Percentiles rank a stretch among this genome's conserved stretches.
Conservation (phyloP, 2,888 invertebrate genomes). For the Drosophila formosana region DNA sequence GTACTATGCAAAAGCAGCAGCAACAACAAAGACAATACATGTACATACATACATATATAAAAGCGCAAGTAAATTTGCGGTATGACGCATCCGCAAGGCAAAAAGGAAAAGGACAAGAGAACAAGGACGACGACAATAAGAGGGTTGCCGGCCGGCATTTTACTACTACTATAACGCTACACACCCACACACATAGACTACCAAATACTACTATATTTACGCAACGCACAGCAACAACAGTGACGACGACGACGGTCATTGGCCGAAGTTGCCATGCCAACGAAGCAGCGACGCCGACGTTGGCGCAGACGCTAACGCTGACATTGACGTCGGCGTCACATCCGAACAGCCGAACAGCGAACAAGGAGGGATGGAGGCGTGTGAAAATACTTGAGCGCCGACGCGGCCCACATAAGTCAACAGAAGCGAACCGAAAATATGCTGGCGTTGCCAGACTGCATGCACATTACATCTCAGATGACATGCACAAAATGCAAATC, state of each 20-base stretch:
- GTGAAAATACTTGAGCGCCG: slow-evolving; percentile 70
- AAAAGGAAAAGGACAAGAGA: slow-evolving; percentile 43
- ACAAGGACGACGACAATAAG: slow-evolving; percentile 56
- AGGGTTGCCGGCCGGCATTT: slow-evolving; percentile 70
- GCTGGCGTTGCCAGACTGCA: slow-evolving; percentile 60
- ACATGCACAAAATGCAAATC: slow-evolving; percentile 48
- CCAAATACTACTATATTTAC: slow-evolving; percentile 47
- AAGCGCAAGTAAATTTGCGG: slow-evolving; percentile 76
- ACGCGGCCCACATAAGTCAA: slow-evolving; percentile 52
- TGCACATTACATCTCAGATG: slow-evolving; percentile 40
- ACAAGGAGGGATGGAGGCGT: slow-evolving; percentile 53
- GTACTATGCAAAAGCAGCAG: slow-evolving; percentile 21
- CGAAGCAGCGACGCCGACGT: slow-evolving; percentile 36
- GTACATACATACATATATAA: slow-evolving; percentile 32
- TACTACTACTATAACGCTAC: slow-evolving; percentile 27
- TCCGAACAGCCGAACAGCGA: slow-evolving; percentile 8
- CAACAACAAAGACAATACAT: slow-evolving; percentile 13
- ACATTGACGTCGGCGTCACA: slow-evolving; percentile 22
- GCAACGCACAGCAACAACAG: slow-evolving; percentile 46
- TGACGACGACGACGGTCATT: slow-evolving; percentile 64
- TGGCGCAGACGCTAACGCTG: slow-evolving; percentile 27
- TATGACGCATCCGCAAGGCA: slow-evolving; percentile 67
- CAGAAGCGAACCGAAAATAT: slow-evolving; percentile 27
- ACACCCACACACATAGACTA: background rate
- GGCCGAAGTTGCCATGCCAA: slow-evolving; percentile 76